Evolutionary conservation across 2,113 vertebrate genomes (phyloP).

Genomic region (Etia nguti): DNA sequence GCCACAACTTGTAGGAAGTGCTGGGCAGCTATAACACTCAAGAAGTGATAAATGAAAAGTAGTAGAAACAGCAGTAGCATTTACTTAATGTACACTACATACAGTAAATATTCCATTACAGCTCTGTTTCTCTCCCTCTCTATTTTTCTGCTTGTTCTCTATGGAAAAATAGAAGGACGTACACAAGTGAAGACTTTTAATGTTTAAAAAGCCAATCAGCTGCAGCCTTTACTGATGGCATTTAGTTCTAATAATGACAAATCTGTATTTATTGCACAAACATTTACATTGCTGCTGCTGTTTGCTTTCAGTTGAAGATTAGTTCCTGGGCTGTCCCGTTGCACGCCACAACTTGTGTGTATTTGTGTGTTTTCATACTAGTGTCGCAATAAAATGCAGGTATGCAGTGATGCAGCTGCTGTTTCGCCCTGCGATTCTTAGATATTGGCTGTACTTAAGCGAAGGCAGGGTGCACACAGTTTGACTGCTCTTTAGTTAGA

Average conservation of each 20-base stretch:
- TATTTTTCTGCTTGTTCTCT: neutral
- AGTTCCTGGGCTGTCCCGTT: neutral
- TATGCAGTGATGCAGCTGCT: slow-evolving; percentile 8
- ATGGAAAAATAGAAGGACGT: neutral
- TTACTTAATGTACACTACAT: neutral
- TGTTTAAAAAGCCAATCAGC: neutral
- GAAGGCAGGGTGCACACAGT: neutral
- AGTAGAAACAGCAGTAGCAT: neutral
- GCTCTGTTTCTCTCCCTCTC: neutral
- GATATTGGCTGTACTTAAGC: neutral
- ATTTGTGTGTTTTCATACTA: neutral
- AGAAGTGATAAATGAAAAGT: neutral
- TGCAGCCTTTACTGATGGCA: neutral
- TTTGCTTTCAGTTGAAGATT: neutral
- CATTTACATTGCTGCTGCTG: neutral
- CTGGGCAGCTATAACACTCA: neutral
- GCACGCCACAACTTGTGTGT: slow-evolving; percentile 42
- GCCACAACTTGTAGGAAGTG: neutral
- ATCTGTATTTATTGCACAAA: neutral
- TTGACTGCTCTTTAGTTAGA: neutral
- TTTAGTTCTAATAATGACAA: neutral
- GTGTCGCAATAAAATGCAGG: slow-evolving; percentile 35
- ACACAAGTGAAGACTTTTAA: neutral
- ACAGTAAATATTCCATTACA: neutral
- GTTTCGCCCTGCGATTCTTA: neutral